Evolutionary conservation across 2,888 invertebrate genomes (phyloP), one percentile per base, ranked within the genome.

Genomic region (Aproaerema taeniolella): DNA sequence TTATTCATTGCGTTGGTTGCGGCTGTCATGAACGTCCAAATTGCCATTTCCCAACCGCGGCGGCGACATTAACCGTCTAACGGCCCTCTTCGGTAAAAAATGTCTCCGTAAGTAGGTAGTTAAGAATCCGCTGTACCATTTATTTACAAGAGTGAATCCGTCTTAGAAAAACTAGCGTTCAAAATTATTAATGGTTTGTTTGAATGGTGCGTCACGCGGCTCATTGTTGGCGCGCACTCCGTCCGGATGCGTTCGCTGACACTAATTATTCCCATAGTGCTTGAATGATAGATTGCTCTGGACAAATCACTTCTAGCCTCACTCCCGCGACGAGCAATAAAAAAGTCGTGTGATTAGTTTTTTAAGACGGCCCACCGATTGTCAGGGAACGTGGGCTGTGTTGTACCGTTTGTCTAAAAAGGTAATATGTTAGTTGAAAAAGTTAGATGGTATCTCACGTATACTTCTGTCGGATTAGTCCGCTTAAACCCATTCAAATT

Each of bases 241-340:
- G 75, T 68, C 83, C 82, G 85, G 83, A 86, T 83, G 80, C 81
- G 71, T 63, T 52, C 72, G 75, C 71, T 86, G 85, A 85, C 85
- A 85, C 85, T 86, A 86, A 86, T 86, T 86, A 86, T 86, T 85
- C 77, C 67, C 82, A 81, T 83, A 80, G 80, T 78, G 74, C 68
- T 74, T 73, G 78, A 82, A 82, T 86, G 85, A 86, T 86, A 83
- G 81, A 86, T 86, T 80, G 67, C 80, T 63, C 67, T 74, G 78
- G 82, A 86, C 85, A 85, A 85, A 85, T 85, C 82, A 83, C 83
- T 80, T 71, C 75, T 74, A 71, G 71, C 74, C 56, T 58, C 72
- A 66, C 72, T 70, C 66, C 64, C 52, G 63, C 52, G 63, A 65
- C 68, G 58, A 68, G 67, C 61, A 72, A 75, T 77, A 85, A 85